phyloP scores from a whole-genome alignment of 64 coral and sea anemone species.

The Orbicella faveolata region DNA sequence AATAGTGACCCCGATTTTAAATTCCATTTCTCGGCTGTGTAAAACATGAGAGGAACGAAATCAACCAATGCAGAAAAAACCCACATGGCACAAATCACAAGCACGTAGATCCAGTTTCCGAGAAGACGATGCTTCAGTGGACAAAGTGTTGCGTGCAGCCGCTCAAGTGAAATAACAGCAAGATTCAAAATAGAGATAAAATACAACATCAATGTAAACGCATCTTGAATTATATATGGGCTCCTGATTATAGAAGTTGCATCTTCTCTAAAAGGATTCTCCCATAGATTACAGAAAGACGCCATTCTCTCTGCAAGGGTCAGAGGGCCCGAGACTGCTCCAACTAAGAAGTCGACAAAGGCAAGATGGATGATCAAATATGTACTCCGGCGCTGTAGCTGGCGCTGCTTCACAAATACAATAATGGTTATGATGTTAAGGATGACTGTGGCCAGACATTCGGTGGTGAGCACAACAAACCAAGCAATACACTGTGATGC shows the following conservation, averaged over 20 bases:
- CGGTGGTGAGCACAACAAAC: background rate
- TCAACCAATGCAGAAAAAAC: background rate
- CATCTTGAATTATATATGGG: background rate
- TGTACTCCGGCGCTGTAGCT: background rate
- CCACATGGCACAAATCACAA: background rate
- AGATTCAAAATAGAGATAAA: background rate
- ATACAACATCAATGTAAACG: background rate
- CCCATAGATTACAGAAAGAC: background rate
- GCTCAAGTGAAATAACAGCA: background rate
- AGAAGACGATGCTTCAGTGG: background rate
- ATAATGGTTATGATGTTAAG: background rate
- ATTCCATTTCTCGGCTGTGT: background rate
- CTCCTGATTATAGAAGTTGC: too few relatives aligned
- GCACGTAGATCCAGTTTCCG: background rate
- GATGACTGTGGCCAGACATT: background rate
- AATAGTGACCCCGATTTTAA: background rate
- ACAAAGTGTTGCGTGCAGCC: background rate
- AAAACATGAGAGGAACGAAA: background rate
- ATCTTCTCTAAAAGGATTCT: background rate
- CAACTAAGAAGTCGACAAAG: background rate
- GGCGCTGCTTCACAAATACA: background rate
- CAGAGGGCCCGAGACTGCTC: background rate
- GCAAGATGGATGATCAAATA: background rate
- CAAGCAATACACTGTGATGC: background rate
- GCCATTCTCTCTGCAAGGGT: background rate